Evolutionary conservation across 1,140 invertebrate species (phyloP).

Genomic region (Glomeris maerens): DNA sequence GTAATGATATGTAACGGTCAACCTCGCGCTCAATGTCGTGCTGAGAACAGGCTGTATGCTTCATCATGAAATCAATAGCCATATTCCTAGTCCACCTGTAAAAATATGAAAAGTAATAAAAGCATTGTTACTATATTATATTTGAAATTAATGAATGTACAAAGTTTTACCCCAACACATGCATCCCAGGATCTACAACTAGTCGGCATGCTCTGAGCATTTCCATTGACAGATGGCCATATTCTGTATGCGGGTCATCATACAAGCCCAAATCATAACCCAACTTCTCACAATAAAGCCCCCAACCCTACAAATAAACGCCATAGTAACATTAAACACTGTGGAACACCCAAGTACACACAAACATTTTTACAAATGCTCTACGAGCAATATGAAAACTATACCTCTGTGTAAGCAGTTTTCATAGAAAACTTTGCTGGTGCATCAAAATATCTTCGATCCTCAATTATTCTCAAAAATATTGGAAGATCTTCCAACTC

Average conservation of each 20-base stretch:
- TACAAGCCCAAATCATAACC: conserved; percentile 28
- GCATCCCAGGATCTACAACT: conserved; percentile 36
- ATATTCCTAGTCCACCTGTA: conserved; percentile 31
- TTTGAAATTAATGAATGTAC: too few relatives aligned
- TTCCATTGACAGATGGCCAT: conserved; percentile 30
- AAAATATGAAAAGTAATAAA: background rate
- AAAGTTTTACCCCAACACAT: conserved; percentile 25
- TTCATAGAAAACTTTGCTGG: conserved; percentile 32
- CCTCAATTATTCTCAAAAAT: conserved; percentile 26
- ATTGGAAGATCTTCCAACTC: conserved; percentile 20
- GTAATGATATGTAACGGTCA: conserved; percentile 37
- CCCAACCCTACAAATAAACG: conserved; percentile 25
- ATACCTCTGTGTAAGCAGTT: conserved; percentile 26
- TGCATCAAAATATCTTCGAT: conserved; percentile 22
- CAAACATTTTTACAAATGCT: too few relatives aligned
- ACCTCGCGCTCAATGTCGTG: conserved; percentile 27
- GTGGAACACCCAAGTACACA: background rate
- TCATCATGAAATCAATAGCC: conserved; percentile 31
- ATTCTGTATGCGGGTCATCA: conserved; percentile 21
- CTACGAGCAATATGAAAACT: background rate
- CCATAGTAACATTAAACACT: background rate
- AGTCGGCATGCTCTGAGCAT: conserved; percentile 32
- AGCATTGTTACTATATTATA: background rate
- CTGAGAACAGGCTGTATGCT: conserved; percentile 24
- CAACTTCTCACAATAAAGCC: conserved; percentile 28